Evolutionary conservation across 2,888 invertebrate species (phyloP).

Genomic region (Argyresthia goedartella): DNA sequence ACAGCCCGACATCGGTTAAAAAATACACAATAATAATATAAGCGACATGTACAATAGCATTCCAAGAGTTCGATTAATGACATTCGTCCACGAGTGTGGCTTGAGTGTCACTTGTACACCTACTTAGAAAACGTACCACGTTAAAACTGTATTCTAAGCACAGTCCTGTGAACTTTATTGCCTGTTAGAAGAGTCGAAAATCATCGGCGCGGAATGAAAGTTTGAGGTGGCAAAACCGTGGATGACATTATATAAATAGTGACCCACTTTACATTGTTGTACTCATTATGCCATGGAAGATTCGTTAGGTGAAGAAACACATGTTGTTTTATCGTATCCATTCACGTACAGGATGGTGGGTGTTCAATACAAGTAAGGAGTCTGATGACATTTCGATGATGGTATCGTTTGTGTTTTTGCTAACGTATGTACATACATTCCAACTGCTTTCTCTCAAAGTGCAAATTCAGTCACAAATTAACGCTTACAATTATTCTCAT

Average conservation of each 20-base stretch:
- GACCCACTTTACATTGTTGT: slow-evolving; percentile 65
- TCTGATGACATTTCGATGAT: too few species aligned
- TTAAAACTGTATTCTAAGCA: background rate
- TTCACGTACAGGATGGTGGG: slow-evolving; percentile 19
- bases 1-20: slow-evolving; percentile 31
- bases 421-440: too few species aligned
- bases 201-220: background rate
- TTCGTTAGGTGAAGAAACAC: slow-evolving; percentile 72
- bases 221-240: slow-evolving; percentile 15
- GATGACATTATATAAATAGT: slow-evolving; percentile 70
- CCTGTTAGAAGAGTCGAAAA: background rate
- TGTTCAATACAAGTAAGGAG: too few species aligned
- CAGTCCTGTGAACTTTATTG: background rate
- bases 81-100: slow-evolving; percentile 31
- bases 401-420: background rate
- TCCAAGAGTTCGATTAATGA: slow-evolving; percentile 64
- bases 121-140: slow-evolving; percentile 7
- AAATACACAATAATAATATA: slow-evolving; percentile 27
- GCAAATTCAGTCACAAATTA: too few species aligned
- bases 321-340: slow-evolving; percentile 63
- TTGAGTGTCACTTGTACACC: slow-evolving; percentile 16
- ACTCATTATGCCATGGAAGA: slow-evolving; percentile 65
- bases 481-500: too few species aligned
- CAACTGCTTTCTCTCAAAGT: too few species aligned
- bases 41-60: slow-evolving; percentile 51